Conservation (phyloP, 1,140 invertebrate genomes). For the Drosophila burlai region DNA sequence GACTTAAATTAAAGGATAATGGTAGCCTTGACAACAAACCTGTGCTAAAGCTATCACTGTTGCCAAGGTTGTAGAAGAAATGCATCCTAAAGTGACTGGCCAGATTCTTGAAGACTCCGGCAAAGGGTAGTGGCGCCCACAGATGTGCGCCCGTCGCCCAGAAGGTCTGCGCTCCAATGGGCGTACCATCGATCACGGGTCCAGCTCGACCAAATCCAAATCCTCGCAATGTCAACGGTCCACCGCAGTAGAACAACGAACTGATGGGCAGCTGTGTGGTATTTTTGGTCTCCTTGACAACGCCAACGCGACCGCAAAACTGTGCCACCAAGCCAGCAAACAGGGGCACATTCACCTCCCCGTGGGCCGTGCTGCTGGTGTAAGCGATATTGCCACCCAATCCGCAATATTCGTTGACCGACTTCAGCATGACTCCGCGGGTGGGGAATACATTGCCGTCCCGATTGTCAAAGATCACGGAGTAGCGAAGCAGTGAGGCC, state of each 20-base stretch:
- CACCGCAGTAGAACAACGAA: constrained; percentile 82
- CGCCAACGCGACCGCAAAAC: constrained; percentile 75
- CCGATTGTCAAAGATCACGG: constrained; percentile 73
- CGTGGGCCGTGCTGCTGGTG: constrained; percentile 75
- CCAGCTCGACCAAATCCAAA: constrained; percentile 80
- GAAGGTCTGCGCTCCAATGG: constrained; percentile 78
- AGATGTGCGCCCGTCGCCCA: constrained; percentile 81
- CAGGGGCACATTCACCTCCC: constrained; percentile 78
- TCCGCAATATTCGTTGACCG: constrained; percentile 78
- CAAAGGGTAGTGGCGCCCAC: constrained; percentile 81
- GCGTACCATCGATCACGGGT: constrained; percentile 74
- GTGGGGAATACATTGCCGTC: constrained; percentile 80
- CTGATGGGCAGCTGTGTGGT: constrained; percentile 73
- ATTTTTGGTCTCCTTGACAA: constrained; percentile 69
- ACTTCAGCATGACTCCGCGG: constrained; percentile 72
- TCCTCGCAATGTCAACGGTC: constrained; percentile 75
- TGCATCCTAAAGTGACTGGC: constrained; percentile 80
- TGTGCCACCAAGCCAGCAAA: constrained; percentile 75
- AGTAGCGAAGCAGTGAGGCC: constrained; percentile 79
- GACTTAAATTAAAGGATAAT: not conserved
- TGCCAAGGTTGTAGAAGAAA: constrained; percentile 84
- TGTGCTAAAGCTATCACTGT: constrained; percentile 73
- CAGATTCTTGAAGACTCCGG: constrained; percentile 76
- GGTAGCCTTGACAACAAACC: constrained; percentile 25
- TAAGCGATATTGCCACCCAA: constrained; percentile 79